These are phyloP conservation scores for Pelecanus crispus DNA, from an alignment of 2,113 vertebrate species.

Conservation along the genomic window DNA sequence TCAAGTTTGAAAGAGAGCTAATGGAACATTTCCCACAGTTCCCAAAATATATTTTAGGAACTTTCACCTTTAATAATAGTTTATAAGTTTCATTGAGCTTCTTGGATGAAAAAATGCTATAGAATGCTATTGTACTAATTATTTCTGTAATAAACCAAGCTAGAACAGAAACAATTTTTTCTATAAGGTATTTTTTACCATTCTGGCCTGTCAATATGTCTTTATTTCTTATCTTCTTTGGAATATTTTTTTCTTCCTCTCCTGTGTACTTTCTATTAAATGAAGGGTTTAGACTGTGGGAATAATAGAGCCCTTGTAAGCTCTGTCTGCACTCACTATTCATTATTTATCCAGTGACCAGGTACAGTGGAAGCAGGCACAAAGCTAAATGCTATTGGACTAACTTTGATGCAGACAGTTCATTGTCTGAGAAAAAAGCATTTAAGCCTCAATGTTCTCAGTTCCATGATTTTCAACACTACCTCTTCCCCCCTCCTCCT, in stretches of 20 bases:
- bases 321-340: constrained; percentile 19
- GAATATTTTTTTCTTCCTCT: background rate
- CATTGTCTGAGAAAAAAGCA: constrained; percentile 49
- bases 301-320: constrained; percentile 33
- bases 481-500: background rate
- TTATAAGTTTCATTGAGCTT: background rate
- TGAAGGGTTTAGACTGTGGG: background rate
- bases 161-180: background rate
- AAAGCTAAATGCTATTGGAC: constrained; percentile 33
- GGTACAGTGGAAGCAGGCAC: background rate
- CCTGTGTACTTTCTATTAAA: constrained; percentile 26
- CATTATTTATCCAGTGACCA: constrained; percentile 55
- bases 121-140: background rate
- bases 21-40: background rate
- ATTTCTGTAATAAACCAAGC: background rate
- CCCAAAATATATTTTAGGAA: background rate
- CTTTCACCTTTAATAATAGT: background rate
- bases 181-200: background rate
- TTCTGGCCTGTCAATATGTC: background rate
- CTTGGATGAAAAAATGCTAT: background rate
- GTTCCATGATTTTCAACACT: constrained; percentile 38
- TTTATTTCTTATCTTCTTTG: constrained; percentile 8
- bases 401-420: constrained; percentile 42
- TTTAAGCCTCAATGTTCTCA: constrained; percentile 49
- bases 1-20: background rate